These are phyloP conservation scores for Pararge aegeria DNA, from an alignment of 1,140 invertebrate species.

Conservation along the genomic window DNA sequence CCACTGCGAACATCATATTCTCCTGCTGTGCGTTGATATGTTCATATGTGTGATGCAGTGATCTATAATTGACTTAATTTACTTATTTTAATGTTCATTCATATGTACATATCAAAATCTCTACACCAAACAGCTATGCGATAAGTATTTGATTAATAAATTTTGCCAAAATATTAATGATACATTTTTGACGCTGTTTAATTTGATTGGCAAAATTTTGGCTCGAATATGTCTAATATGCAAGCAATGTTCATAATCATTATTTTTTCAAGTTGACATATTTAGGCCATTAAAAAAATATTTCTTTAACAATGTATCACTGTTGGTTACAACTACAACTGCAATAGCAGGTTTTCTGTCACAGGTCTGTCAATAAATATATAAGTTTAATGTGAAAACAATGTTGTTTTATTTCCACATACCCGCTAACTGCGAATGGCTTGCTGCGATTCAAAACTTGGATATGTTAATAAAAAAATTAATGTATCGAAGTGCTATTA, in stretches of 20 bases:
- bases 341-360: conserved; percentile 36
- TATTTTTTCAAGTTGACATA: neutral
- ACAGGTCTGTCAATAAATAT: conserved; percentile 75
- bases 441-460: neutral
- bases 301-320: neutral
- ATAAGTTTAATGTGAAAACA: conserved; percentile 73
- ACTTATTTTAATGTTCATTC: neutral
- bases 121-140: conserved; percentile 32
- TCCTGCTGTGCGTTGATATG: conserved; percentile 48
- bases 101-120: conserved; percentile 17
- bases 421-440: conserved; percentile 47
- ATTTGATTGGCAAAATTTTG: conserved; percentile 16
- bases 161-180: conserved; percentile 12
- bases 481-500: conserved; percentile 1
- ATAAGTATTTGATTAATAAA: conserved; percentile 24
- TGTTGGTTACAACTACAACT: conserved; percentile 13
- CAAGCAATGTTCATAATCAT: neutral
- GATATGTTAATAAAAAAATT: neutral
- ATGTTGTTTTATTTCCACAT: conserved; percentile 68
- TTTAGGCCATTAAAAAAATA: neutral
- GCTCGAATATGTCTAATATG: neutral
- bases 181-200: neutral
- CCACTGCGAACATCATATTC: conserved; percentile 47
- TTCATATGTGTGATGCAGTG: conserved; percentile 4
- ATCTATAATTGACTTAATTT: neutral